These are phyloP conservation scores for Petaurus breviceps DNA, from an alignment of 2,113 vertebrate species.

Conservation along the genomic window DNA sequence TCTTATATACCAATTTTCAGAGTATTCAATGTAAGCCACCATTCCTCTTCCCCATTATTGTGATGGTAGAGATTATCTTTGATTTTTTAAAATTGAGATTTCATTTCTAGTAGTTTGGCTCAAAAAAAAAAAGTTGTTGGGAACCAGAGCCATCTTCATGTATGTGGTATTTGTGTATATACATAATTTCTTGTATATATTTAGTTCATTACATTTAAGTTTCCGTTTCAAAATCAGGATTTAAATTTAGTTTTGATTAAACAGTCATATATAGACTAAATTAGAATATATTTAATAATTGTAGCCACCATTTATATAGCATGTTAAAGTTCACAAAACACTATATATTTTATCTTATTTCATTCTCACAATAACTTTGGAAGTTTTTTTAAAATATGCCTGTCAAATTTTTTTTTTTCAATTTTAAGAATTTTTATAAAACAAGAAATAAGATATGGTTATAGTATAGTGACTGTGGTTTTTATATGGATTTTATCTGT, in stretches of 20 bases:
- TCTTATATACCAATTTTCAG: no score
- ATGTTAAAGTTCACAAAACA: not conserved
- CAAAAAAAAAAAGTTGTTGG: constrained; percentile 9
- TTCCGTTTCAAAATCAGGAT: constrained; percentile 4
- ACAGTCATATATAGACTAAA: not conserved
- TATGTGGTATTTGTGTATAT: no score
- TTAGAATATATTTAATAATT: constrained; percentile 15
- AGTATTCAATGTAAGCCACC: no score
- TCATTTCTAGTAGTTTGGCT: constrained; percentile 18
- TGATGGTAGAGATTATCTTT: no score
- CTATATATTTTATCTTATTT: not conserved
- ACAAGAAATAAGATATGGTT: not conserved
- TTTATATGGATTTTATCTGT: constrained; percentile 55
- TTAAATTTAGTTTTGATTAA: constrained; percentile 20
- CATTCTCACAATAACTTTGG: not conserved
- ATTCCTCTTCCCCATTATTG: no score
- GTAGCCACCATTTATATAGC: not conserved
- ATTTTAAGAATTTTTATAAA: constrained; percentile 28
- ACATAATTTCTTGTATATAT: not conserved
- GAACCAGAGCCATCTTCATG: not conserved
- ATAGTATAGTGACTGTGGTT: not conserved
- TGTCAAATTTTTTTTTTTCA: constrained; percentile 20
- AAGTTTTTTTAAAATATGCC: not conserved
- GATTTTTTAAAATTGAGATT: not conserved
- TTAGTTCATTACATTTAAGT: constrained; percentile 15